Base-by-base conservation (phyloP, 1,140 invertebrate species). In the Dreissena polymorpha region DNA sequence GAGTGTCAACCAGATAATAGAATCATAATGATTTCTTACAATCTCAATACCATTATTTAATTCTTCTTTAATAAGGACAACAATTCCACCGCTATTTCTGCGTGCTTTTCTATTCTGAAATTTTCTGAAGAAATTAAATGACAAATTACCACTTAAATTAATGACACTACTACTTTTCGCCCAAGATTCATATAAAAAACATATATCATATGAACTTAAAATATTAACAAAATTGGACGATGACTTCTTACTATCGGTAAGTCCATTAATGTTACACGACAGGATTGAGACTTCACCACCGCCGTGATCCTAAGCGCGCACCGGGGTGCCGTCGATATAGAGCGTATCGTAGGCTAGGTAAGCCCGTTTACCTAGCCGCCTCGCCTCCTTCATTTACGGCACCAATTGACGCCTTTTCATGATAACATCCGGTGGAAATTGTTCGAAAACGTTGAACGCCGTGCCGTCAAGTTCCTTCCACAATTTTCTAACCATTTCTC, bases 61-160 rank as follows among this genome's bases (percentile, higher is more conserved):
- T 21, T 25, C n/a, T 25, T 68, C 25, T 68, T 68, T 68, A 68
- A 25, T 25, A 68, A 25, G 21, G 3, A 68, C 21, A 68, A 68
- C 67, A 21, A 68, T 68, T n/a, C 69, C 69, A 27, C 69, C 69
- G 69, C 69, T 71, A n/a, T 18, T 14, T 51, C 69, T 29, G n/a
- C 51, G 39, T 21, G 69, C 69, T 21, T 71, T 71, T 50, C 69
- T 39, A 71, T 71, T 14, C 27, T 71, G 69, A 71, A 71, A 71
- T 50, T 29, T 71, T 71, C 69, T 39, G 23, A 21, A 71, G 16
- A 71, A 71, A 71, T 50, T 71, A 16, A n/a, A 18, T 50, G 29
- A 39, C 39, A 39, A 21, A 50, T 71, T 39, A 13, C 67, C 67
- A 68, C 16, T 25, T 18, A 68, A 68, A 25, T 68, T 29, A 23